Evolutionary conservation across 2,113 vertebrate genomes (phyloP).

Genomic region (Gallinago media): DNA sequence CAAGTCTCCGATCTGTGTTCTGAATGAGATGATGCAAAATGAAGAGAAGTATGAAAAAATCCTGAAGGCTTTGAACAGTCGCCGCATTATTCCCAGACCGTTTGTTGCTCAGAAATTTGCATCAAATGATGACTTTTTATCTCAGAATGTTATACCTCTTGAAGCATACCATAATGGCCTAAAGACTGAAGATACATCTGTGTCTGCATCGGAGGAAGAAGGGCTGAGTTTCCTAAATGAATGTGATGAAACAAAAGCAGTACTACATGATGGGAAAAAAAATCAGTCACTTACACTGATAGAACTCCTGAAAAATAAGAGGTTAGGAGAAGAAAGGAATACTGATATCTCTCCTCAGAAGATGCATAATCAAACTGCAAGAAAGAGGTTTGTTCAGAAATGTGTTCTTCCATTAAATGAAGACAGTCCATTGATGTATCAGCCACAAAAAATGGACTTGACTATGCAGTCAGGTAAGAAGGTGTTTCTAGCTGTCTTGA

Average conservation of each 20-base stretch:
- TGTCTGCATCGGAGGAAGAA: conserved; percentile 80
- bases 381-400: conserved; percentile 86
- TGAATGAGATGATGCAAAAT: conserved; percentile 92
- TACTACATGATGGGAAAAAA: conserved; percentile 79
- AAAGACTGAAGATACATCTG: conserved; percentile 84
- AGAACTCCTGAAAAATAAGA: conserved; percentile 89
- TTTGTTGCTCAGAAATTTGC: conserved; percentile 86
- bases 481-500: conserved; percentile 50
- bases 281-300: conserved; percentile 86
- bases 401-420: conserved; percentile 85
- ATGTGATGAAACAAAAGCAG: conserved; percentile 81
- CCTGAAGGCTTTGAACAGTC: conserved; percentile 90
- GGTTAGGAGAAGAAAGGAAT: conserved; percentile 85
- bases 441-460: conserved; percentile 86
- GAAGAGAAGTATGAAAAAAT: conserved; percentile 88
- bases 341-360: conserved; percentile 79
- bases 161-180: conserved; percentile 87
- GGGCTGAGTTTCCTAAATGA: conserved; percentile 79
- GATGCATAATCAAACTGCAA: conserved; percentile 82
- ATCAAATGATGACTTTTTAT: conserved; percentile 84
- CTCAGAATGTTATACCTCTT: conserved; percentile 83
- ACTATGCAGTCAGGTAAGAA: conserved; percentile 87
- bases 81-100: conserved; percentile 81
- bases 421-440: conserved; percentile 82
- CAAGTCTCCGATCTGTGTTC: conserved; percentile 90